These are phyloP conservation scores for Leptobrachium leishanense DNA, from an alignment of 2,113 vertebrate species.

Conservation along the genomic window DNA sequence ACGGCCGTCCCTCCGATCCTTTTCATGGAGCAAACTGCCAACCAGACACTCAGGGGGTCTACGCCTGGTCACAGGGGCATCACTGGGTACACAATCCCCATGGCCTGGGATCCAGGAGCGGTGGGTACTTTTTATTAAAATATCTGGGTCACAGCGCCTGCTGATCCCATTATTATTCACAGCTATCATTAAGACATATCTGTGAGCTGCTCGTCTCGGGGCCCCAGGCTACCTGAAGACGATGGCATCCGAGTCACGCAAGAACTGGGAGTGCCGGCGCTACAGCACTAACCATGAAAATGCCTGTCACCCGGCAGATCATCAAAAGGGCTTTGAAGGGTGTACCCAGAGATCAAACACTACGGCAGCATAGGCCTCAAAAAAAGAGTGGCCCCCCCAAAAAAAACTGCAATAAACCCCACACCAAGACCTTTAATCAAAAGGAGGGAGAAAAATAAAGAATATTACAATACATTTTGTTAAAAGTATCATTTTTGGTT, in stretches of 20 bases:
- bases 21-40: no score
- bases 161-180: conserved; percentile 23
- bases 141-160: conserved; percentile 10
- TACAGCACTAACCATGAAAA: conserved; percentile 64
- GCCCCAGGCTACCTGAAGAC: conserved; percentile 65
- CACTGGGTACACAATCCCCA: no score
- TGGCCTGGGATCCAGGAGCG: no score
- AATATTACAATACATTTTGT: no score
- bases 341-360: conserved; percentile 59
- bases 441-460: no score
- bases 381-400: no score
- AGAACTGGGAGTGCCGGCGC: conserved; percentile 64
- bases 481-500: no score
- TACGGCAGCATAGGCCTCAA: neutral
- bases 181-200: conserved; percentile 15
- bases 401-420: no score
- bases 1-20: no score
- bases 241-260: conserved; percentile 69
- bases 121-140: conserved; percentile 35
- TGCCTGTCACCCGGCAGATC: conserved; percentile 55
- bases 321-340: conserved; percentile 62
- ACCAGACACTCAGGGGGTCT: no score
- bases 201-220: conserved; percentile 60
- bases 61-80: no score
- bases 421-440: neutral